Evolutionary conservation across 2,797 vertebrate species (phyloP), one percentile per base, ranked within the genome.

Genomic region (Momotus momota): DNA sequence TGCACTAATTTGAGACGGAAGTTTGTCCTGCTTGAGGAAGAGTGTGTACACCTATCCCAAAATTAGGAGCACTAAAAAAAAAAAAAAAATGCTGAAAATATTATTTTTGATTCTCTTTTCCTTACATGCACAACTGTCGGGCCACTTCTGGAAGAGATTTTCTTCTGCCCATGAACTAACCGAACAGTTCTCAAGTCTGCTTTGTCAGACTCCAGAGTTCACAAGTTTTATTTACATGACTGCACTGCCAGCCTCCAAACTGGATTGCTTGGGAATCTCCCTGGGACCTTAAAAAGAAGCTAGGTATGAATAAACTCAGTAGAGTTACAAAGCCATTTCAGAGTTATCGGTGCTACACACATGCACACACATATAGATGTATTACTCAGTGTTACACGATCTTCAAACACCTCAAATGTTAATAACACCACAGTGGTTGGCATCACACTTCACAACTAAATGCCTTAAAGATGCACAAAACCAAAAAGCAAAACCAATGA

Each of bases 391-490:
- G 58, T 70, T 93, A 88, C 26, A 85, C 15, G 52, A 43, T 69
- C 80, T 81, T 93, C 49, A 81, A 57, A 93, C 69, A 73, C 25
- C 90, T 88, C 66, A 86, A 88, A 91, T 81, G 45, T 85, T 92
- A 90, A 90, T 60, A 91, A 57, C 67, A n/a, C n/a, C 92, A 33
- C 78, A 88, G 77, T 40, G 60, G 41, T 14, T 92, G 87, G 60
- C 93, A 94, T 86, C 64, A 73, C 29, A 22, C 43, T 94, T 93
- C 45, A 35, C 82, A 67, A 86, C 46, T 66, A 90, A 90, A 96
- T 86, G 78, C 60, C n/a, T 84, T 93, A 90, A 96, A 94, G 90
- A 95, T 88, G 81, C 78, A 73, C 62, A 90, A 92, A 91, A 54
- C 16, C 51, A 86, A 94, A 75, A 52, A 93, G 83, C 35, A 71